Conservation (phyloP, 2,113 vertebrate genomes). For the Microcebus griseorufus region DNA sequence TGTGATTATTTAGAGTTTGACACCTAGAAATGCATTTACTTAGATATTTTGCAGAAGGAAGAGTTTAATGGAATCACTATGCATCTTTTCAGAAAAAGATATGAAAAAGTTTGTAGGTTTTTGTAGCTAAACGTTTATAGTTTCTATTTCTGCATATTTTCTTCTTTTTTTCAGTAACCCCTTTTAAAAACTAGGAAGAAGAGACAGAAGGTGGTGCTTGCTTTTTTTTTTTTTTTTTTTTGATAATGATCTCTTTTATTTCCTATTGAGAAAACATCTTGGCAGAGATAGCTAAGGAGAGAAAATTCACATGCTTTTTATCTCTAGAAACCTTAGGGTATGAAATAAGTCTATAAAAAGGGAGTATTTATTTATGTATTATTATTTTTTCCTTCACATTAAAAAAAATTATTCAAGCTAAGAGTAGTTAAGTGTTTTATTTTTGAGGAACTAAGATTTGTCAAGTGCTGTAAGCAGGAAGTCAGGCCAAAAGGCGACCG, state of each 20-base stretch:
- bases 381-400: neutral
- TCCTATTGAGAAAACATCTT: conserved; percentile 48
- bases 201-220: neutral
- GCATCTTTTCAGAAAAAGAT: neutral
- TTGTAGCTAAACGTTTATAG: neutral
- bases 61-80: neutral
- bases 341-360: conserved; percentile 17
- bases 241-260: conserved; percentile 68
- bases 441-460: conserved; percentile 81
- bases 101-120: conserved; percentile 39
- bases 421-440: conserved; percentile 54
- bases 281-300: conserved; percentile 3
- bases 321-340: neutral
- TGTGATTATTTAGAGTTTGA: conserved; percentile 28
- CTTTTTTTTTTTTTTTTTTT: neutral
- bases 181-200: conserved; percentile 6
- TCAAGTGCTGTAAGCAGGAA: conserved; percentile 74
- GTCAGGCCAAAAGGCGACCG: conserved; percentile 52
- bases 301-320: conserved; percentile 1
- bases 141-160: conserved; percentile 45
- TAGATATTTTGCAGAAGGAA: conserved; percentile 73
- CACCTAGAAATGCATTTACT: conserved; percentile 63
- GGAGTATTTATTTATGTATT: neutral
- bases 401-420: neutral
- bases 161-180: neutral